phyloP scores from a whole-genome alignment of 2,113 vertebrate genomes.

The Austrofundulus limnaeus region DNA sequence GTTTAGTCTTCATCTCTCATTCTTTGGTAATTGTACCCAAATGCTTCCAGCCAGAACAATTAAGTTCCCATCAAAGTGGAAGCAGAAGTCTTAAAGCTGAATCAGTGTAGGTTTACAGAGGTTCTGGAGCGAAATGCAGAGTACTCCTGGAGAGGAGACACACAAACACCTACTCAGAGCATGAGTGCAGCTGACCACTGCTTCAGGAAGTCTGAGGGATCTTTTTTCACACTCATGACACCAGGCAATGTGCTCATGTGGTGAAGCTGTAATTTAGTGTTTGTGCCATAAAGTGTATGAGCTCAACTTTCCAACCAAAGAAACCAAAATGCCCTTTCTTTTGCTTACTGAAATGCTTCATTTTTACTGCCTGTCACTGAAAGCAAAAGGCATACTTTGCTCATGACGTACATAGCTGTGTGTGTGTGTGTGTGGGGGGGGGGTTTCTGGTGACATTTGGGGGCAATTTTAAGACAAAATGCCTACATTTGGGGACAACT shows the following conservation, averaged over 20 bases:
- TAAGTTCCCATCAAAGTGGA: conserved; percentile 69
- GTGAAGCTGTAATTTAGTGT: not conserved
- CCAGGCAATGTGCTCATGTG: not conserved
- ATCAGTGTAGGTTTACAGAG: conserved; percentile 27
- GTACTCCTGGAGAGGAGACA: conserved; percentile 42
- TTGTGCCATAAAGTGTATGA: conserved; percentile 3
- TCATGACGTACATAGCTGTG: too few relatives aligned
- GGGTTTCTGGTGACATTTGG: too few relatives aligned
- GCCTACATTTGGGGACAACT: too few relatives aligned
- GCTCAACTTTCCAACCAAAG: not conserved
- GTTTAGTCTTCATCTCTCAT: conserved; percentile 21
- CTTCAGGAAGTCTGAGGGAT: conserved; percentile 11
- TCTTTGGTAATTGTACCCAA: conserved; percentile 57
- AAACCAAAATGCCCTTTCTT: not conserved
- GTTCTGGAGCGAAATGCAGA: conserved; percentile 20
- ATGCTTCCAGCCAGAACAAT: conserved; percentile 64
- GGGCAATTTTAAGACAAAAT: too few relatives aligned
- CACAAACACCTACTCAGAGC: conserved; percentile 7
- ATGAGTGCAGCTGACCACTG: conserved; percentile 9
- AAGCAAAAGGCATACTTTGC: too few relatives aligned
- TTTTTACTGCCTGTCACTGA: not conserved
- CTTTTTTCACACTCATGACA: conserved; percentile 6
- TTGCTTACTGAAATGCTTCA: not conserved
- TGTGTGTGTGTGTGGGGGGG: too few relatives aligned
- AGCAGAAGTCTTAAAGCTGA: conserved; percentile 38